A percentile compares a stretch with the other conserved stretches of the same genome.
Conservation (phyloP, 1,140 invertebrate species). For the Drosophila subpulchrella region DNA sequence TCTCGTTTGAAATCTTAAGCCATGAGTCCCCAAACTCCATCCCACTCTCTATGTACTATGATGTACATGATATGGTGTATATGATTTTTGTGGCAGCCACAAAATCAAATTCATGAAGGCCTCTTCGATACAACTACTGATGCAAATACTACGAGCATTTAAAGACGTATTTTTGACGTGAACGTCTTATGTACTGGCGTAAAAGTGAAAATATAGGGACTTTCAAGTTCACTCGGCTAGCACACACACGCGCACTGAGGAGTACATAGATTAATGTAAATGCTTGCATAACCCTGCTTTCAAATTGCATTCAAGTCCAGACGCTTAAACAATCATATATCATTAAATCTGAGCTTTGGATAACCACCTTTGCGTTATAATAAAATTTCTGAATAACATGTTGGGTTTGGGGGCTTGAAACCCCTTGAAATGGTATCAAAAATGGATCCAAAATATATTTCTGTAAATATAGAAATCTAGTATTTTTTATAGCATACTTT, state of each 20-base stretch:
- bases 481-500: no score
- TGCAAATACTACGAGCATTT: constrained; percentile 7
- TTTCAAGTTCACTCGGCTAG: constrained; percentile 63
- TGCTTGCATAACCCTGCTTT: constrained; percentile 4
- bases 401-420: no score
- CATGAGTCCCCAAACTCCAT: background rate
- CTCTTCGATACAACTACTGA: background rate
- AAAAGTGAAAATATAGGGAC: constrained; percentile 76
- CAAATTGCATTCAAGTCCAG: background rate
- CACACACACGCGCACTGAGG: constrained; percentile 6
- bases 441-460: no score
- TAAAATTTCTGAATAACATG: background rate
- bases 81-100: background rate
- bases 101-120: background rate
- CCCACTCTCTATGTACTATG: background rate
- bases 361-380: background rate
- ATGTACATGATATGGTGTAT: background rate
- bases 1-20: constrained; percentile 14
- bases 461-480: no score
- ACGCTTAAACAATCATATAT: background rate
- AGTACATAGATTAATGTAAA: constrained; percentile 7
- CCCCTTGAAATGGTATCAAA: no score
- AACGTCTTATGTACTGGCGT: constrained; percentile 35
- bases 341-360: background rate
- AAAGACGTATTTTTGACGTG: constrained; percentile 17